These are phyloP conservation scores for Cataglyphis albicans DNA, from an alignment of 2,888 invertebrate genomes.

Conservation along the genomic window DNA sequence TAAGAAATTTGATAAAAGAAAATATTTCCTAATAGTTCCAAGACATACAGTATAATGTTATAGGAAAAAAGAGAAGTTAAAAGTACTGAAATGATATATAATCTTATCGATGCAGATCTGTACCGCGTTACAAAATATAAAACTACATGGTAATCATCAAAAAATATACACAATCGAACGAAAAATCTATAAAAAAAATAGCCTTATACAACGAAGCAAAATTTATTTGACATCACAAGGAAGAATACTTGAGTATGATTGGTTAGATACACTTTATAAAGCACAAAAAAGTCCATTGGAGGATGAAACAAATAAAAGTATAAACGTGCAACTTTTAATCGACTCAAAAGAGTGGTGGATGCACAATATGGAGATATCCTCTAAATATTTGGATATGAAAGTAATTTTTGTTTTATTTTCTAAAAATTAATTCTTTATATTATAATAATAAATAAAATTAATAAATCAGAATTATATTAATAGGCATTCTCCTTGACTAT, in stretches of 20 bases:
- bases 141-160: neutral
- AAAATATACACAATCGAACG: neutral
- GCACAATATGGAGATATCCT: constrained; percentile 88
- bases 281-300: constrained; percentile 88
- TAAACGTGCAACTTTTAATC: constrained; percentile 81
- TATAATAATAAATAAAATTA: too few species aligned
- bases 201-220: neutral
- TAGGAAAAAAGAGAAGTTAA: neutral
- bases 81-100: neutral
- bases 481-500: too few species aligned
- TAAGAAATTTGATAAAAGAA: neutral
- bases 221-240: neutral
- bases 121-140: neutral
- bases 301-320: constrained; percentile 72
- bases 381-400: constrained; percentile 89
- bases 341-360: constrained; percentile 86
- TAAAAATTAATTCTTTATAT: neutral
- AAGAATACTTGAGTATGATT: neutral
- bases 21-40: neutral
- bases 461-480: too few species aligned
- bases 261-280: constrained; percentile 69
- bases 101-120: neutral
- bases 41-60: neutral
- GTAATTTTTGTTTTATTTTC: constrained; percentile 81
- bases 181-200: neutral